Conservation (phyloP, 2,797 vertebrate species). For the Hoplostethus mediterraneus region DNA sequence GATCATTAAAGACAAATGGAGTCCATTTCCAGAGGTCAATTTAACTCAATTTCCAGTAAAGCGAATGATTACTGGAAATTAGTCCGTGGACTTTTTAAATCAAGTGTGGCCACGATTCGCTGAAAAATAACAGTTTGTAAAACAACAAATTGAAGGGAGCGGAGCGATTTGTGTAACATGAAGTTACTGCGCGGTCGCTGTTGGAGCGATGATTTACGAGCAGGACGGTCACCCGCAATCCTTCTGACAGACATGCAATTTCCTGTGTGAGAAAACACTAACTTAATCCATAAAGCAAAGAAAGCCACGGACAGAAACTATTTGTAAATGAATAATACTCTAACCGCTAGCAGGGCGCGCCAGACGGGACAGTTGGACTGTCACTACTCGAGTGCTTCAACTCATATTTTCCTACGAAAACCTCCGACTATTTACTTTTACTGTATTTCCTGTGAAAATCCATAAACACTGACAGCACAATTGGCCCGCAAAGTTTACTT, state of each 20-base stretch:
- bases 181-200: slow-evolving; percentile 45
- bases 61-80: background rate
- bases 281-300: slow-evolving; percentile 65
- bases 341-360: slow-evolving; percentile 9
- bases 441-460: slow-evolving; percentile 53
- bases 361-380: slow-evolving; percentile 38
- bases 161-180: slow-evolving; percentile 37
- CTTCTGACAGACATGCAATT: slow-evolving; percentile 78
- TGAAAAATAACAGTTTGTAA: slow-evolving; percentile 27
- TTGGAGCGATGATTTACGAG: slow-evolving; percentile 70
- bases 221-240: slow-evolving; percentile 62
- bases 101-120: slow-evolving; percentile 20
- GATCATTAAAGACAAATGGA: slow-evolving; percentile 7
- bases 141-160: slow-evolving; percentile 28
- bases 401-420: slow-evolving; percentile 67
- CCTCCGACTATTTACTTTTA: slow-evolving; percentile 45
- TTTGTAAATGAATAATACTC: slow-evolving; percentile 55
- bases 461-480: slow-evolving; percentile 57
- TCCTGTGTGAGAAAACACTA: slow-evolving; percentile 79
- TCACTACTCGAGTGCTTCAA: slow-evolving; percentile 27
- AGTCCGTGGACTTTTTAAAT: slow-evolving; percentile 31
- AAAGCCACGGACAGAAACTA: slow-evolving; percentile 51
- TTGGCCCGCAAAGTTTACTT: slow-evolving; percentile 25
- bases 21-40: background rate
- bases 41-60: background rate